Evolutionary conservation across 2,797 vertebrate genomes (phyloP).

Genomic region (Echeneis naucrates): DNA sequence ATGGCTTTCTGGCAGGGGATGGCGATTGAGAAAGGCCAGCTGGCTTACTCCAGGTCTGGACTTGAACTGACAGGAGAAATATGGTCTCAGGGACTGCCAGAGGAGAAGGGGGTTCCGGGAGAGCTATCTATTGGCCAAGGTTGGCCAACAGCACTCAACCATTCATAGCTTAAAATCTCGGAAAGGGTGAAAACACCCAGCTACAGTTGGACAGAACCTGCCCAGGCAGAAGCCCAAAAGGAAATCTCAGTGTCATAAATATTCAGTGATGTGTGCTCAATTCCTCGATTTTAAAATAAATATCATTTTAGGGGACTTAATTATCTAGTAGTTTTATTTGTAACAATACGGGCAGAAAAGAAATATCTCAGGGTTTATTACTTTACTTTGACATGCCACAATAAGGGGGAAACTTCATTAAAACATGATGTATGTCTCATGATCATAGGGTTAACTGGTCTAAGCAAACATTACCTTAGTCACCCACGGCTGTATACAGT

Average conservation of each 20-base stretch:
- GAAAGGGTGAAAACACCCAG: conserved; percentile 32
- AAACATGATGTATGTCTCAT: not conserved
- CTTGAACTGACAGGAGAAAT: conserved; percentile 77
- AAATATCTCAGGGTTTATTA: not conserved
- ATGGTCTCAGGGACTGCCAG: conserved; percentile 77
- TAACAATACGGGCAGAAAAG: not conserved
- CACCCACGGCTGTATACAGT: not conserved
- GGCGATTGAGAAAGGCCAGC: conserved; percentile 76
- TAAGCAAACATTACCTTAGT: conserved; percentile 1
- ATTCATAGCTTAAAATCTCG: conserved; percentile 45
- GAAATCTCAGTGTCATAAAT: conserved; percentile 13
- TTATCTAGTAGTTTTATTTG: conserved; percentile 10
- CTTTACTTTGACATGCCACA: not conserved
- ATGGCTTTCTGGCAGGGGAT: conserved; percentile 70
- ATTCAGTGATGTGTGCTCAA: conserved; percentile 1
- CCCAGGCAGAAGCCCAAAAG: conserved; percentile 16
- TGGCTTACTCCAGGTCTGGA: conserved; percentile 77
- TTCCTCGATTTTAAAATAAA: not conserved
- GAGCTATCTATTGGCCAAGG: conserved; percentile 61
- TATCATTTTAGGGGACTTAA: conserved; percentile 4
- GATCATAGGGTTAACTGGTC: not conserved
- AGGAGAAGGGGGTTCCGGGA: conserved; percentile 68
- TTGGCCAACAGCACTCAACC: conserved; percentile 61
- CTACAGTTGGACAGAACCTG: conserved; percentile 18
- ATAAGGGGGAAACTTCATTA: conserved; percentile 1